A percentile compares a stretch with the other conserved stretches of the same genome.
Conservation (phyloP, 2,888 invertebrate species). For the Spisula subtruncata region DNA sequence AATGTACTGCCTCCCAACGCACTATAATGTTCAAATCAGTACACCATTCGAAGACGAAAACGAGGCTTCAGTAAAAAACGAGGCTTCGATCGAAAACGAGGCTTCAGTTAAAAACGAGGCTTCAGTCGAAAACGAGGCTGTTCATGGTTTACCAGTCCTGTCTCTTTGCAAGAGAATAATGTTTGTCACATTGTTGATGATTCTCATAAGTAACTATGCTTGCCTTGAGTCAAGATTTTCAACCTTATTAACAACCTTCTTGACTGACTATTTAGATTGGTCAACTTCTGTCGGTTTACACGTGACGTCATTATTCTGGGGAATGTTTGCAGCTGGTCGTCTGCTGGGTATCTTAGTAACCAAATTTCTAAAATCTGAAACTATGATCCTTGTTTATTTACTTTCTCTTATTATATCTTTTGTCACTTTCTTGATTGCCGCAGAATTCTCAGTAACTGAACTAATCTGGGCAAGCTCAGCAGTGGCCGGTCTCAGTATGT, state of each 20-base stretch:
- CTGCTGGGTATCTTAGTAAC: constrained; percentile 86
- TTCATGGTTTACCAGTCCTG: constrained; percentile 41
- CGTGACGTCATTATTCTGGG: constrained; percentile 87
- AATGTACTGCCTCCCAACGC: constrained; percentile 38
- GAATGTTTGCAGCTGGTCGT: constrained; percentile 86
- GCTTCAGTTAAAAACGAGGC: neutral
- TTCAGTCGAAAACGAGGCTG: neutral
- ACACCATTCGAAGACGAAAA: constrained; percentile 1
- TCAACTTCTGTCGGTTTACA: constrained; percentile 82
- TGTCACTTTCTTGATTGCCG: constrained; percentile 50
- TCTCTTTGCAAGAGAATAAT: constrained; percentile 70
- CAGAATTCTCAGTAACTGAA: constrained; percentile 31
- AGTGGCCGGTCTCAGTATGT: constrained; percentile 60
- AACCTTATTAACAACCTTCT: constrained; percentile 85
- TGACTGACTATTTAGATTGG: constrained; percentile 83
- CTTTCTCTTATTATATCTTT: constrained; percentile 43
- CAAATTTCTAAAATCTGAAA: constrained; percentile 82
- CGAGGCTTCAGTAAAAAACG: neutral
- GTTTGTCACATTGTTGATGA: constrained; percentile 83
- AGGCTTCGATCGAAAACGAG: neutral
- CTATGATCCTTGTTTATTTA: constrained; percentile 80
- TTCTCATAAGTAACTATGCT: constrained; percentile 86
- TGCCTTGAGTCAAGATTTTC: constrained; percentile 87
- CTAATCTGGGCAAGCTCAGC: constrained; percentile 63
- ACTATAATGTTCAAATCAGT: constrained; percentile 26